Base-by-base conservation (phyloP, 2,888 invertebrate genomes). In the Caenorhabditis doughertyi region DNA sequence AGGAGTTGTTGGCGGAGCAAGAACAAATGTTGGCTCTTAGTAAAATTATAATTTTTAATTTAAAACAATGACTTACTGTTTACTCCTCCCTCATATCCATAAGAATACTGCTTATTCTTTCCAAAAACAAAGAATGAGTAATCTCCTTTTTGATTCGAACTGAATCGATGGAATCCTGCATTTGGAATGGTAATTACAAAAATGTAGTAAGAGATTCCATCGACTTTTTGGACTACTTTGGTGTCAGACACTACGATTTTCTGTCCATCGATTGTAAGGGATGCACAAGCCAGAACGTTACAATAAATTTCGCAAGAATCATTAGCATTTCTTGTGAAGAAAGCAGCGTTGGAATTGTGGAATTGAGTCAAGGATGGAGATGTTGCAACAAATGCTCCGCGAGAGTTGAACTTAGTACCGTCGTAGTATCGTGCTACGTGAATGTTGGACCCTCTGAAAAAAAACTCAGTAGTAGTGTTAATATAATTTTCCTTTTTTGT, bases 361-460 rank as follows among this genome's bases (percentile, higher is more conserved):
- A 73, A 85, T 27, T 86, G 86, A 13, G 84, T 79, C 1, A 80
- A 58, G 0, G 83, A 73, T 3, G 87, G 85, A 5, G 83, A 79
- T 9, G 82, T 79, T n/a, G 83, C 79, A n/a, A 84, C 55, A 39
- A 82, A 86, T 18, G 84, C 83, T 27, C 87, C 87, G 9, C 56
- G 35, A 39, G 56, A n/a, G 11, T 32, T 56, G 21, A 16, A 39
- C n/a, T 58, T 55, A 8, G 79, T 68, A 1, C 79, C 74, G 35
- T 86, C 83, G 47, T 73, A 84, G 47, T 81, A 68, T 35, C 84
- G 71, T 13, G 83, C 83, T 16, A 86, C 72, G 60, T 86, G 84
- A 16, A 83, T 71, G 35, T 84, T 74, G 2, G 86, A 76, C n/a
- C 79, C 80, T 49, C 86, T 86, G 44, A 58, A 86, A 55, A 13